Conservation (phyloP, 1,140 invertebrate genomes). For the Platyscapa corneri region DNA sequence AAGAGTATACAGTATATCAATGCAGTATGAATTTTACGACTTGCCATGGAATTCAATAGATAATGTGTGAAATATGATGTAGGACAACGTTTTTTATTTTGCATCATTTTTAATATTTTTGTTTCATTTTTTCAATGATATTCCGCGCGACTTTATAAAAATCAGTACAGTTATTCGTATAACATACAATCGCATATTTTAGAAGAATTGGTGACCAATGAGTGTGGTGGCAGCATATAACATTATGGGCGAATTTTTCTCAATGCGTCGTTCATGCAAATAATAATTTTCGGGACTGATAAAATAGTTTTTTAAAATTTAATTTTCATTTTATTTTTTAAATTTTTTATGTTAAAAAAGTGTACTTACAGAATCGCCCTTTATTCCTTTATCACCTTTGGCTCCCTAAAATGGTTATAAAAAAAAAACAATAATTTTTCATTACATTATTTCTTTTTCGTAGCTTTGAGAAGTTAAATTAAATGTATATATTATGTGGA, state of each 20-base stretch:
- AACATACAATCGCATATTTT: conserved; percentile 6
- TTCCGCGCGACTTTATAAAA: background rate
- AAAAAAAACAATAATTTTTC: conserved; percentile 54
- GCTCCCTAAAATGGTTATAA: conserved; percentile 79
- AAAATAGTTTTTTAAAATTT: conserved; percentile 4
- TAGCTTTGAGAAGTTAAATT: background rate
- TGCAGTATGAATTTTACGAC: background rate
- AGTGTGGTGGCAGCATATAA: conserved; percentile 69
- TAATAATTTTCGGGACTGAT: background rate
- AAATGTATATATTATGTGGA: background rate
- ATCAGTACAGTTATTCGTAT: background rate
- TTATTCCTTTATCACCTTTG: conserved; percentile 90
- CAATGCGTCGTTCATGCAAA: conserved; percentile 48
- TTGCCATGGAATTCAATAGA: conserved; percentile 12
- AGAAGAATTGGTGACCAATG: background rate
- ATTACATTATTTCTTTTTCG: background rate
- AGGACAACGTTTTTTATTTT: background rate
- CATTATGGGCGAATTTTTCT: conserved; percentile 24
- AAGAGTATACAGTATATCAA: too few species aligned
- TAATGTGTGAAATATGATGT: conserved; percentile 48
- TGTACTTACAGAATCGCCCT: conserved; percentile 89
- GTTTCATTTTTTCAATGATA: background rate
- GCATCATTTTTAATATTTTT: background rate
- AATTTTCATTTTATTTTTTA: conserved; percentile 12
- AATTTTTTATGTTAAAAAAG: conserved; percentile 9